These are phyloP conservation scores for Forficula auricularia DNA, from an alignment of 1,140 invertebrate genomes.

Conservation along the genomic window DNA sequence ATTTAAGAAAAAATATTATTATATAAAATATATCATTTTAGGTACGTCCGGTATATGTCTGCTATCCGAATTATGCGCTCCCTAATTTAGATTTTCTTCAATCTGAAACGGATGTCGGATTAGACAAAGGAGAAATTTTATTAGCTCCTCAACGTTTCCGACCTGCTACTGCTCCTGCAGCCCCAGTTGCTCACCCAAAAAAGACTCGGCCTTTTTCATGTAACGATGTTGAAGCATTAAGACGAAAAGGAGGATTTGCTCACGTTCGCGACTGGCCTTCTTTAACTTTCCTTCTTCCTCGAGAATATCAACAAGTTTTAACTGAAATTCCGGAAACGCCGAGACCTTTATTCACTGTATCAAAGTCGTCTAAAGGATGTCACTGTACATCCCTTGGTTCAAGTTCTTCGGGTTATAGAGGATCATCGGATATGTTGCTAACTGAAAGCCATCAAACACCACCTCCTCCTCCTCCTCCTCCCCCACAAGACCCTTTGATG, in stretches of 20 bases:
- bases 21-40: slow-evolving; percentile 19
- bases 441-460: slow-evolving; percentile 52
- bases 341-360: no score
- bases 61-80: slow-evolving; percentile 80
- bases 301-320: slow-evolving; percentile 54
- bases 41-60: slow-evolving; percentile 64
- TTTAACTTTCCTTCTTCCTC: slow-evolving; percentile 64
- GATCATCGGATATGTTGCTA: slow-evolving; percentile 57
- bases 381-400: slow-evolving; percentile 28
- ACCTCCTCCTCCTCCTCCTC: slow-evolving; percentile 29
- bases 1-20: no score
- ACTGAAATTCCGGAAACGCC: slow-evolving; percentile 50
- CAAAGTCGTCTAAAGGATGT: slow-evolving; percentile 5
- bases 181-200: no score
- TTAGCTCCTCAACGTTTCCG: slow-evolving; percentile 1
- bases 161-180: slow-evolving; percentile 6
- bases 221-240: slow-evolving; percentile 61
- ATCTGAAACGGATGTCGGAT: neutral
- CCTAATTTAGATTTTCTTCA: slow-evolving; percentile 19
- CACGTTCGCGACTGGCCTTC: slow-evolving; percentile 85
- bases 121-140: neutral
- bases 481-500: slow-evolving; percentile 40
- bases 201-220: slow-evolving; percentile 57
- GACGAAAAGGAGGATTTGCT: slow-evolving; percentile 51
- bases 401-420: slow-evolving; percentile 60